Percentiles rank a stretch among this genome's conserved stretches.
Conservation (phyloP, 2,888 invertebrate species). For the Aphidoletes aphidimyza region DNA sequence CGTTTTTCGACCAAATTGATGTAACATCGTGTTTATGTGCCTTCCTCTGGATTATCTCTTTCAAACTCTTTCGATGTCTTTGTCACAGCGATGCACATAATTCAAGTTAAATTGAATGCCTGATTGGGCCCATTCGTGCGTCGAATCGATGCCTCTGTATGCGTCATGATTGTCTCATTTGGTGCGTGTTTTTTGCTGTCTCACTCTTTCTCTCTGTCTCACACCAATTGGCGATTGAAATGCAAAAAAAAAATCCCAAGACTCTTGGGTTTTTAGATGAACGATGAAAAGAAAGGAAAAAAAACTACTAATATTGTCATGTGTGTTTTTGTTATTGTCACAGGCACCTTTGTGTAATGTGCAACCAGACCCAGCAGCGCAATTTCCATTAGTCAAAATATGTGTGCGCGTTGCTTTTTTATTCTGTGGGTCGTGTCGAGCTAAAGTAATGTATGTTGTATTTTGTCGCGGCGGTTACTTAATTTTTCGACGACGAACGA, state of each 20-base stretch:
- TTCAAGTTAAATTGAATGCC: background rate
- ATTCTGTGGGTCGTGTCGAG: constrained; percentile 33
- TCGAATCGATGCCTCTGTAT: constrained; percentile 12
- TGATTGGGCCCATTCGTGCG: constrained; percentile 51
- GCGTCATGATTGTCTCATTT: constrained; percentile 51
- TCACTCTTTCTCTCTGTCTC: background rate
- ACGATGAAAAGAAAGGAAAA: background rate
- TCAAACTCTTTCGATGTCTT: constrained; percentile 39
- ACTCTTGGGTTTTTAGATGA: no score
- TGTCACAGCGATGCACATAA: constrained; percentile 39
- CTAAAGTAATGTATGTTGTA: constrained; percentile 41
- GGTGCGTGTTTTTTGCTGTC: constrained; percentile 13
- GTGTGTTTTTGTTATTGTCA: constrained; percentile 4
- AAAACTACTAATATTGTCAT: constrained; percentile 1
- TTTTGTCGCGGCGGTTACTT: constrained; percentile 48
- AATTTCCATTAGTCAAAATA: constrained; percentile 26
- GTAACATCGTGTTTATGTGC: constrained; percentile 30
- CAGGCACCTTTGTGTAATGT: background rate
- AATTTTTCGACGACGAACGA: constrained; percentile 42
- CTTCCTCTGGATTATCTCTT: background rate
- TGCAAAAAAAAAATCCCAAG: background rate
- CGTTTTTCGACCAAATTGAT: constrained; percentile 47
- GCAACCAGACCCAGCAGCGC: background rate
- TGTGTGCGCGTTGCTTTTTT: background rate
- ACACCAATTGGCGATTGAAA: constrained; percentile 15